Base-by-base conservation (phyloP, 2,888 invertebrate genomes). In the Syrphus vitripennis region DNA sequence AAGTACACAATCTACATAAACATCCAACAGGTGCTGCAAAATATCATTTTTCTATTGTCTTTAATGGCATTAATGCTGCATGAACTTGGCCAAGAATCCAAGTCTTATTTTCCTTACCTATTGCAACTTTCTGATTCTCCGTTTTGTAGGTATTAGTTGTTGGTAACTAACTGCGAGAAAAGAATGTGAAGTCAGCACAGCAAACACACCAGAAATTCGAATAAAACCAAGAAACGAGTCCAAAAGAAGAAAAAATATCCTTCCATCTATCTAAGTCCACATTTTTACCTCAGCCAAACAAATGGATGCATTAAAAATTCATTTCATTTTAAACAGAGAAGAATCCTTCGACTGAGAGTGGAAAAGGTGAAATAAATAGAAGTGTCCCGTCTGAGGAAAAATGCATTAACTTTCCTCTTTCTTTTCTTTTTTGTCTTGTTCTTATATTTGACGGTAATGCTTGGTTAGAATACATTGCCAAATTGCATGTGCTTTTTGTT, bases 271-370 rank as follows among this genome's bases (percentile, higher is more conserved):
- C 70, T 70, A 55, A 40, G 70, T 70, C 70, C 55, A 55, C 55
- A 55, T 70, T 70, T 70, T 70, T 57, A 55, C 55, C 40, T 70
- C 55, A 53, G 55, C 55, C 55, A 57, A 55, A 55, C 55, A 70
- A 70, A 70, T 70, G 55, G 70, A 70, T 55, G 55, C 70, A 55
- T 70, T 70, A 70, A 70, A 70, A 70, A 70, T 70, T 70, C 70
- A 70, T 70, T 70, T 70, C 53, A 19, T 55, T 57, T 69, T 57
- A 48, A 67, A 67, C 48, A 67, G 67, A 14, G 50, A 67, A 14
- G 50, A 67, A 50, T 67, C 50, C 67, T 50, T n/a, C 48, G 67
- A 50, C 67, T 67, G 67, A 50, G 67, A 67, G 67, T 67, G 50
- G 67, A 67, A 50, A 67, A 67, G 67, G 67, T 67, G 45, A 67